Conservation (phyloP, 2,797 vertebrate species). For the Hephaestus fuliginosus region DNA sequence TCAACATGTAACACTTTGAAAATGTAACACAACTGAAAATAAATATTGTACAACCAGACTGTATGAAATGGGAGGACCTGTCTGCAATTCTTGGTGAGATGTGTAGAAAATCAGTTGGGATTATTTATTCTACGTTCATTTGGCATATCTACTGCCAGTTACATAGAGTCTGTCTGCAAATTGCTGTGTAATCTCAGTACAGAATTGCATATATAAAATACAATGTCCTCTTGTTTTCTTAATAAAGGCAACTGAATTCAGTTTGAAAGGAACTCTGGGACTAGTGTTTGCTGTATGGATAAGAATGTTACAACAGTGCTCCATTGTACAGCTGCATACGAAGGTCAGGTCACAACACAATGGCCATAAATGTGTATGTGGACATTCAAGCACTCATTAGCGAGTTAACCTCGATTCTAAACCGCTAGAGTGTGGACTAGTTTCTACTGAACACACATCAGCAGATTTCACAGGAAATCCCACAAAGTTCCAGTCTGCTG, state of each 20-base stretch:
- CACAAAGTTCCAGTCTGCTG: background rate
- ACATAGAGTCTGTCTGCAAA: conserved; percentile 72
- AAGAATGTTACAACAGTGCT: conserved; percentile 23
- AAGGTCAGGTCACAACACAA: conserved; percentile 7
- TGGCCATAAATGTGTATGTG: background rate
- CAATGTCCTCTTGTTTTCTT: conserved; percentile 81
- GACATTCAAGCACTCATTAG: background rate
- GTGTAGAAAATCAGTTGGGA: conserved; percentile 81
- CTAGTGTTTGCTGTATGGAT: conserved; percentile 50
- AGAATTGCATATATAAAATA: conserved; percentile 78
- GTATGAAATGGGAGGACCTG: conserved; percentile 90
- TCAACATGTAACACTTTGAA: conserved; percentile 93
- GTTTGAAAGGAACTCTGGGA: conserved; percentile 71
- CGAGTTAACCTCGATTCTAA: background rate
- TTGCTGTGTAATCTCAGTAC: conserved; percentile 74
- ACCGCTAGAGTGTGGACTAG: background rate
- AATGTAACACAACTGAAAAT: conserved; percentile 89
- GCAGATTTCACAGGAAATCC: conserved; percentile 12
- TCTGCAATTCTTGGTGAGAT: conserved; percentile 89
- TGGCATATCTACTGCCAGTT: conserved; percentile 68
- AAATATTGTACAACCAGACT: conserved; percentile 98
- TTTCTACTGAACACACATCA: background rate
- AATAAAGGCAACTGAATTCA: conserved; percentile 84
- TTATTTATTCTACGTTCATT: conserved; percentile 81
- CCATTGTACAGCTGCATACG: conserved; percentile 4